Conservation (phyloP, 2,888 invertebrate species). For the Ashinkailepas kermadecensis region DNA sequence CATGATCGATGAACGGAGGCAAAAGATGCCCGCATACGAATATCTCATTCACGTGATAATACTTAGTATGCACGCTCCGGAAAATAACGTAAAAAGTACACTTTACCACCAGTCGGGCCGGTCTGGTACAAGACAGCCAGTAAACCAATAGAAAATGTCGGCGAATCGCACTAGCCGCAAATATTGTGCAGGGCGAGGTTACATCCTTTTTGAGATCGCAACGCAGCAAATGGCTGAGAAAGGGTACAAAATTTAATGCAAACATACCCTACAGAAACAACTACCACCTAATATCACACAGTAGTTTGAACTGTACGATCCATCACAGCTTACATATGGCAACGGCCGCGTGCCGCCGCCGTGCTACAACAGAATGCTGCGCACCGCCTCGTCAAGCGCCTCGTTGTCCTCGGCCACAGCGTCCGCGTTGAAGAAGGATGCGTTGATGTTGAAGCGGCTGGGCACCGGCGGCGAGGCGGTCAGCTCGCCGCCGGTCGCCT, state of each 20-base stretch:
- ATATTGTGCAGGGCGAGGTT: constrained; percentile 7
- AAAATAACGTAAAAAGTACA: constrained; percentile 11
- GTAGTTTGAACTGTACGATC: constrained; percentile 23
- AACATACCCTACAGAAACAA: constrained; percentile 20
- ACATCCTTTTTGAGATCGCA: constrained; percentile 16
- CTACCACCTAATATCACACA: constrained; percentile 21
- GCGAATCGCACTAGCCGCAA: not conserved
- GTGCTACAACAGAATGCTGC: constrained; percentile 1
- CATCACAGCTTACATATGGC: constrained; percentile 18
- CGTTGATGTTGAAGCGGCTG: constrained; percentile 19
- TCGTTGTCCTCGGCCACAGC: constrained; percentile 3
- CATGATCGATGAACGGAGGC: constrained; percentile 18
- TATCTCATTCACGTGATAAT: constrained; percentile 2
- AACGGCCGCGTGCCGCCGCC: not conserved
- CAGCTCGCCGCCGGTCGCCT: not conserved
- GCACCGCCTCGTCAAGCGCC: constrained; percentile 18
- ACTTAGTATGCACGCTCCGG: not conserved
- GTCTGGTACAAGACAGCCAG: not conserved
- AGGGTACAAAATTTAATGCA: constrained; percentile 21
- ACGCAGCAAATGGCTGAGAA: constrained; percentile 18
- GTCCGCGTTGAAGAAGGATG: constrained; percentile 18
- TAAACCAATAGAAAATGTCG: not conserved
- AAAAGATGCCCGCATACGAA: not conserved
- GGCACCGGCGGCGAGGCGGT: not conserved
- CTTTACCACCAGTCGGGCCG: no score